Conservation (phyloP, 2,888 invertebrate species). For the Limnephilus lunatus region DNA sequence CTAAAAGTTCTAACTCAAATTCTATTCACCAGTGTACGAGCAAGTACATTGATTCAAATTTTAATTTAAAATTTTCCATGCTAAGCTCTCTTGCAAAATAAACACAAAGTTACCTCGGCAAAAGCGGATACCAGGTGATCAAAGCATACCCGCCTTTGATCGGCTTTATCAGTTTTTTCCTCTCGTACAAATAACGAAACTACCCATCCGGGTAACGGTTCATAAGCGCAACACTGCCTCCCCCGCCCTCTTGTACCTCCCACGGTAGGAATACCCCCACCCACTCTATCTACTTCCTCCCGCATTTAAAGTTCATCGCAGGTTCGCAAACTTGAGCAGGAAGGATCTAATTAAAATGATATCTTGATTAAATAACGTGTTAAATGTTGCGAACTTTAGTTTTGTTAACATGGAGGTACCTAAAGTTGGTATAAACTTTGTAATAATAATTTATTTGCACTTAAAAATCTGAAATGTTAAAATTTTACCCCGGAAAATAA, state of each 20-base stretch:
- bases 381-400: background rate
- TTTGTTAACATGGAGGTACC: background rate
- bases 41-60: background rate
- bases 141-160: conserved; percentile 17
- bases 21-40: background rate
- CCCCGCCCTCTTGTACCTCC: background rate
- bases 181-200: conserved; percentile 24
- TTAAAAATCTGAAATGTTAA: background rate
- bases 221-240: background rate
- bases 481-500: background rate
- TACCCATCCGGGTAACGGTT: conserved; percentile 39
- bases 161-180: conserved; percentile 22
- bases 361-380: background rate
- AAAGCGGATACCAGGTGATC: conserved; percentile 38
- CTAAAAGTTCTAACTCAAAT: background rate
- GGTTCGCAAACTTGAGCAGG: conserved; percentile 19
- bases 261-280: background rate
- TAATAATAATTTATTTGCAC: background rate
- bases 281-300: background rate
- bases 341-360: background rate
- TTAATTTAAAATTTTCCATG: background rate
- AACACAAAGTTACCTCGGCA: background rate
- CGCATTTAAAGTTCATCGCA: conserved; percentile 13
- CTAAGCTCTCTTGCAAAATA: background rate
- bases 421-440: background rate